Percentiles rank a stretch among this genome's conserved stretches.
Evolutionary conservation across 2,888 invertebrate species (phyloP).

Genomic region (Andrena chrysosceles): DNA sequence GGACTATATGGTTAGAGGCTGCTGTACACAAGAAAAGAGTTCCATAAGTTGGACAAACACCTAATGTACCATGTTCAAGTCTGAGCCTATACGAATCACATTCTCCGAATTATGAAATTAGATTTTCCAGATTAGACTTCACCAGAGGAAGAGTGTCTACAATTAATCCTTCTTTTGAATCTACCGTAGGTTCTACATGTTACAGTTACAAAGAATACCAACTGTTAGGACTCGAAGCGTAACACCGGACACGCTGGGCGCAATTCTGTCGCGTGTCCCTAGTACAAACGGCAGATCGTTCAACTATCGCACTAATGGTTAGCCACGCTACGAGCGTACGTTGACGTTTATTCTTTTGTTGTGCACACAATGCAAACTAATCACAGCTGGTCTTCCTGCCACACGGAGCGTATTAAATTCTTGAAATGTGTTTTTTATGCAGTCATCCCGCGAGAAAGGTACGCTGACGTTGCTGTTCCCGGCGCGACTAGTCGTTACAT

Average conservation of each 20-base stretch:
- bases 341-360: constrained; percentile 17
- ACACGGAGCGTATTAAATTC: constrained; percentile 1
- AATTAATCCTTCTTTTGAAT: not conserved
- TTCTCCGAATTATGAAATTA: too few relatives aligned
- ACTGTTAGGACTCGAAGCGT: not conserved
- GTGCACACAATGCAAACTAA: constrained; percentile 28
- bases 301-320: constrained; percentile 44
- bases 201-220: not conserved
- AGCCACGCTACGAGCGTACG: constrained; percentile 17
- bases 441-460: not conserved
- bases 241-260: constrained; percentile 25
- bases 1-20: constrained; percentile 20
- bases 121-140: too few relatives aligned
- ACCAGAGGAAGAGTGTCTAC: not conserved
- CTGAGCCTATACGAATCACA: too few relatives aligned
- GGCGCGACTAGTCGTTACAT: constrained; percentile 4
- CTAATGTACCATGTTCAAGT: too few relatives aligned
- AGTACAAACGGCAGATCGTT: constrained; percentile 10
- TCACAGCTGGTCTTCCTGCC: constrained; percentile 6
- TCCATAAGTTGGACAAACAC: too few relatives aligned
- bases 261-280: constrained; percentile 50
- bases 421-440: constrained; percentile 13
- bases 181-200: not conserved
- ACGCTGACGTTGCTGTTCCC: constrained; percentile 10
- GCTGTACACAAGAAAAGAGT: not conserved